phyloP scores from a whole-genome alignment of 2,113 vertebrate species.

The Rhineura floridana region DNA sequence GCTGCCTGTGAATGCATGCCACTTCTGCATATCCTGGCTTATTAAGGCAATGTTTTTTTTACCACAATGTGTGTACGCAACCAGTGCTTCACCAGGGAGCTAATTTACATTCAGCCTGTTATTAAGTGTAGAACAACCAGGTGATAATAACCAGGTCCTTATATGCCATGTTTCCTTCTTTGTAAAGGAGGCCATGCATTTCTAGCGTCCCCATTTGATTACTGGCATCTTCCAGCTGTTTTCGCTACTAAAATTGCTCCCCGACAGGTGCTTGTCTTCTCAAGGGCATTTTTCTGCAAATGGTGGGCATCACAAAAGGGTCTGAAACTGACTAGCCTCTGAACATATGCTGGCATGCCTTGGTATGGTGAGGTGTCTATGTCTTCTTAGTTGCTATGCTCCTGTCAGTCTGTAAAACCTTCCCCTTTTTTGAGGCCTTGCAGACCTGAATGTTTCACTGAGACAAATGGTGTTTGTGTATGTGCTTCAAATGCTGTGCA shows the following conservation, averaged over 20 bases:
- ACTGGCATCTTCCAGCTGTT: slow-evolving; percentile 41
- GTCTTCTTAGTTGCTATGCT: not conserved
- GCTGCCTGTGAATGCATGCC: too few species aligned
- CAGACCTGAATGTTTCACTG: not conserved
- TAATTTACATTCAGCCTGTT: not conserved
- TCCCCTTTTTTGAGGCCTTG: not conserved
- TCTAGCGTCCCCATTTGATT: slow-evolving; percentile 36
- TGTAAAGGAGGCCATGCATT: not conserved
- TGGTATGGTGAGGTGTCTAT: not conserved
- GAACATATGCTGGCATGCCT: not conserved
- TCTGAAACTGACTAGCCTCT: slow-evolving; percentile 28
- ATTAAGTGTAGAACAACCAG: not conserved
- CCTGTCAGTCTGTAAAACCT: not conserved
- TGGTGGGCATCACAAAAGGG: not conserved
- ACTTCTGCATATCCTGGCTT: too few species aligned
- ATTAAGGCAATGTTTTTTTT: not conserved
- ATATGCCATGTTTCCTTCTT: not conserved
- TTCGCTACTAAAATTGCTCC: slow-evolving; percentile 38
- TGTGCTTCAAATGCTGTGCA: too few species aligned
- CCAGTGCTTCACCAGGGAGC: not conserved
- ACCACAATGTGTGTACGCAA: not conserved
- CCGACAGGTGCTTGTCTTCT: not conserved
- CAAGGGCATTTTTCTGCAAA: not conserved
- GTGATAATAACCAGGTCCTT: not conserved
- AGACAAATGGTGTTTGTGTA: fast-evolving